These are phyloP conservation scores for Cavia aperea DNA, from an alignment of 2,113 vertebrate genomes.

Conservation along the genomic window DNA sequence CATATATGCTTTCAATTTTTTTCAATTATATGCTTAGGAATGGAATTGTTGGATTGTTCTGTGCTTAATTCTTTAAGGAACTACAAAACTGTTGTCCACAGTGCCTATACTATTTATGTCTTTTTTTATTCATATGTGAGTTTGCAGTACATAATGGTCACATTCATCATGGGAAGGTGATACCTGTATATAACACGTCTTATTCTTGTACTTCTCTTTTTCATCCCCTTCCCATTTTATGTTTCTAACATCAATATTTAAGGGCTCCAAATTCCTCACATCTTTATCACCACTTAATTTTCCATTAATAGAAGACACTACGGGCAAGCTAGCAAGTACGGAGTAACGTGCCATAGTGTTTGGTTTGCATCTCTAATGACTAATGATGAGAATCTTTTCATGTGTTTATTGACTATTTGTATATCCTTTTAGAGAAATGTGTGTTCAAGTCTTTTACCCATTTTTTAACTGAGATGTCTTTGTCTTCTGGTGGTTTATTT, in stretches of 20 bases:
- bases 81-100: background rate
- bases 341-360: background rate
- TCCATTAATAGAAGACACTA: background rate
- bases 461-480: background rate
- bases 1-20: background rate
- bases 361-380: background rate
- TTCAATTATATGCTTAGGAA: background rate
- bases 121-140: background rate
- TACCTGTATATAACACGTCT: background rate
- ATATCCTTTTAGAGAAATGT: background rate
- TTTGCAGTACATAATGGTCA: background rate
- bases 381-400: background rate
- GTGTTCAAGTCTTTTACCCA: background rate
- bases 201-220: background rate
- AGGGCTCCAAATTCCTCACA: background rate
- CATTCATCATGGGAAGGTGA: background rate
- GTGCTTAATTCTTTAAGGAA: background rate
- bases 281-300: background rate
- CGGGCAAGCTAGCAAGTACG: background rate
- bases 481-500: background rate
- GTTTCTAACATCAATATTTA: background rate
- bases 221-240: background rate
- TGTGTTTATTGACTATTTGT: background rate
- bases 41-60: background rate
- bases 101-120: background rate